Base-by-base conservation (phyloP, 2,113 vertebrate species). In the Ameiurus melas region DNA sequence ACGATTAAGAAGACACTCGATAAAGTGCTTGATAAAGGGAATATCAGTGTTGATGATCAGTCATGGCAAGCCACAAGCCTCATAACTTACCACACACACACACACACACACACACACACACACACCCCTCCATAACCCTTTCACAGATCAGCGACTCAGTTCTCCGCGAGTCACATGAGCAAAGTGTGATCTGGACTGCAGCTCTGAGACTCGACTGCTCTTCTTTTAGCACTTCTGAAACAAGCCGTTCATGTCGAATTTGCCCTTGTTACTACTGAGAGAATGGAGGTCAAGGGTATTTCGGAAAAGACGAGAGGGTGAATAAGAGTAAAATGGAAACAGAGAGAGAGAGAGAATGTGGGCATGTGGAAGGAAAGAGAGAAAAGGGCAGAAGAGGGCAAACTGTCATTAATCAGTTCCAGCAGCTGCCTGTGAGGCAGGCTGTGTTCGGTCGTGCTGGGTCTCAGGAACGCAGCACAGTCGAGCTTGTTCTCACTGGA, bases 381-480 rank as follows among this genome's bases (percentile, higher is more conserved):
- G 22, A 30, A 57, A 66, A 62, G 47, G 80, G 86, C 60, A 88
- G 13, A 62, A 84, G 84, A 51, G 86, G 92, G 89, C 86, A 92
- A 94, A 92, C 91, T 91, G 91, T 91, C 86, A 91, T 92, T 94
- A 95, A 95, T 96, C 95, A 94, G 92, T 94, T 94, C 93, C 94
- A 95, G 95, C 90, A 62, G 86, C 78, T 33, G 64, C 33, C 62
- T 64, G 27, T 22, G 53, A 84, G 85, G 81, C 84, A 86, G 84
- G 84, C 85, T 64, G 90, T 90, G 92, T 90, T 90, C 87, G 89
- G 90, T 78, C 73, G 91, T 82, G 87, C 87, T 89, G 89, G 22
- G 51, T 85, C 71, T 51, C 58, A 27, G 86, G 84, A 88, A 83
- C n/a, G 33, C 57, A n/a, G 85, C 86, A 39, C 55, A 89, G 85